Percentiles rank a stretch among this genome's conserved stretches.
Evolutionary conservation across 2,113 vertebrate genomes (phyloP).

Genomic region (Tragulus kanchil): DNA sequence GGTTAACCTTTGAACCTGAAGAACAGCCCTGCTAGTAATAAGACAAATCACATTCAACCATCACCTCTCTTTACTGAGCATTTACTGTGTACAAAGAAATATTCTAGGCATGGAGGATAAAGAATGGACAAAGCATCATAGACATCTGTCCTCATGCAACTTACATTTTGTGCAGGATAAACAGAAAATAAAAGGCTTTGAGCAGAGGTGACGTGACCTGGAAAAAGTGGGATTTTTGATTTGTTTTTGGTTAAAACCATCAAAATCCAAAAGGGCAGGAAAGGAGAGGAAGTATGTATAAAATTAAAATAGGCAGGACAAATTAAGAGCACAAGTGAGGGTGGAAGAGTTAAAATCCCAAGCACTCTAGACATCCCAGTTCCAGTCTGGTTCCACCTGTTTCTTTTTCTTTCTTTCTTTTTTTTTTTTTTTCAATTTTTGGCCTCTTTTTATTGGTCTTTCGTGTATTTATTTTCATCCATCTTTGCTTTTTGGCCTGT

Average conservation of each 20-base stretch:
- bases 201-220: not conserved
- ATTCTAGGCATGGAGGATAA: not conserved
- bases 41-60: not conserved
- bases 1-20: conserved; percentile 60
- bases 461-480: no score
- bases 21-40: not conserved
- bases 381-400: not conserved
- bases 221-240: not conserved
- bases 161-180: not conserved
- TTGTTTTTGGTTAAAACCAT: not conserved
- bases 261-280: not conserved
- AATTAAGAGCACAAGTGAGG: not conserved
- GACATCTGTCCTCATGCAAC: not conserved
- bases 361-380: not conserved
- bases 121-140: not conserved
- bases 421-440: no score
- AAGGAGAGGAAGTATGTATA: not conserved
- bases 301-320: not conserved
- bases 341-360: not conserved
- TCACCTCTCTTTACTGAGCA: not conserved
- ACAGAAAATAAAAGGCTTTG: not conserved
- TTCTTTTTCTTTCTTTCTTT: no score
- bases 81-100: not conserved
- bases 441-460: no score
- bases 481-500: no score